A percentile compares a stretch with the other conserved stretches of the same genome.
Conservation (phyloP, 1,140 invertebrate genomes). For the Pogonus chalceus region DNA sequence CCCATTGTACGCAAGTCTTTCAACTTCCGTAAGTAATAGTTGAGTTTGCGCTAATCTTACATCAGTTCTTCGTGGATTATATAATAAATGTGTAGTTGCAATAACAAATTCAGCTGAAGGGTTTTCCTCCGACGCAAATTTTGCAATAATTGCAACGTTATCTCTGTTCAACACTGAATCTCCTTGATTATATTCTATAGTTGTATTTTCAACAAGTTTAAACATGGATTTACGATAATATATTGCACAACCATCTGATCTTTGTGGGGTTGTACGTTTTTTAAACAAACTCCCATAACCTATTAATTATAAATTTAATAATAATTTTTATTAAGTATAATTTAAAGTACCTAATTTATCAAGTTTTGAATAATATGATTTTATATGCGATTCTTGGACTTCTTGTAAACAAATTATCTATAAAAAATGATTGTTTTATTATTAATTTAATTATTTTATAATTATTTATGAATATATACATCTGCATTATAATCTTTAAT, state of each 20-base stretch:
- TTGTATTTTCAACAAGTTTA: constrained; percentile 44
- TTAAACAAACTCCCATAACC: constrained; percentile 59
- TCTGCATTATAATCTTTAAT: constrained; percentile 60
- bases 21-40: constrained; percentile 71
- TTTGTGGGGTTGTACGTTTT: constrained; percentile 54
- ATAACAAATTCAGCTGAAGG: constrained; percentile 53
- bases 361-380: constrained; percentile 48
- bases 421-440: constrained; percentile 10
- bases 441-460: constrained; percentile 13
- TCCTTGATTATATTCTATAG: constrained; percentile 49
- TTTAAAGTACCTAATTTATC: constrained; percentile 35
- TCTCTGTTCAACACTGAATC: constrained; percentile 62
- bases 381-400: constrained; percentile 67
- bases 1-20: constrained; percentile 53
- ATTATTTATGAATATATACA: constrained; percentile 41
- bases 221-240: constrained; percentile 61
- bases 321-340: constrained; percentile 37
- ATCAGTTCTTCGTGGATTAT: constrained; percentile 80
- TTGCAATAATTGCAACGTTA: constrained; percentile 77
- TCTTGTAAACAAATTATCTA: constrained; percentile 79
- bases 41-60: constrained; percentile 78
- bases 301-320: constrained; percentile 31
- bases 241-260: constrained; percentile 75
- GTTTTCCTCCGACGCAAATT: constrained; percentile 46
- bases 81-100: constrained; percentile 90